Percentiles rank a stretch among this genome's conserved stretches.
These are phyloP conservation scores for Amblyjoppa fuscipennis DNA, from an alignment of 2,888 invertebrate species.

Conservation along the genomic window DNA sequence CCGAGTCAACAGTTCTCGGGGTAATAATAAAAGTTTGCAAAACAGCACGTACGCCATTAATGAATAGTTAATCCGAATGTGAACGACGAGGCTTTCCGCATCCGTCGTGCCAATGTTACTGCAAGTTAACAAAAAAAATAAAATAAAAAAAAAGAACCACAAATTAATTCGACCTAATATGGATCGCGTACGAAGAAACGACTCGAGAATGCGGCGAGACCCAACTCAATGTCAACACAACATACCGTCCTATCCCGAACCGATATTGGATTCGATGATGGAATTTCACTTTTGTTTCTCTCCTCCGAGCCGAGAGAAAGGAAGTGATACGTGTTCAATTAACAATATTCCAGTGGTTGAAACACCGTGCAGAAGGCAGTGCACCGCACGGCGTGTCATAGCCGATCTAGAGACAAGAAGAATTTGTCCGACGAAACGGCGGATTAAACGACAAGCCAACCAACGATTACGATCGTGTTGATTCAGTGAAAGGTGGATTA, in stretches of 20 bases:
- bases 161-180: neutral
- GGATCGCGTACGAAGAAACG: neutral
- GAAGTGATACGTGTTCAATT: slow-evolving; percentile 35
- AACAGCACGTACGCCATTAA: slow-evolving; percentile 7
- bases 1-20: slow-evolving; percentile 25
- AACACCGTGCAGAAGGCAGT: neutral
- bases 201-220: neutral
- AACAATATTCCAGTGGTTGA: slow-evolving; percentile 3
- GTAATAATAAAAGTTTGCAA: slow-evolving; percentile 31
- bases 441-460: slow-evolving; percentile 40
- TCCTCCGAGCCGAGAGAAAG: slow-evolving; percentile 23
- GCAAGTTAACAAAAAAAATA: neutral
- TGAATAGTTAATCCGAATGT: slow-evolving; percentile 7
- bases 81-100: neutral
- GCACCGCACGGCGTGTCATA: neutral
- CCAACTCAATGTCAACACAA: slow-evolving; percentile 25
- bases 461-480: slow-evolving; percentile 52
- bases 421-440: slow-evolving; percentile 36
- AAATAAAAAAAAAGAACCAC: neutral
- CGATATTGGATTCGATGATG: neutral
- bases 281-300: slow-evolving; percentile 38
- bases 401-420: neutral
- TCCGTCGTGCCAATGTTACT: neutral
- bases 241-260: neutral
- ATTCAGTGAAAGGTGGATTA: slow-evolving; percentile 64